A percentile compares a stretch with the other conserved stretches of the same genome.
Evolutionary conservation across 2,797 vertebrate genomes (phyloP).

Genomic region (Stomatorhinus walkeri): DNA sequence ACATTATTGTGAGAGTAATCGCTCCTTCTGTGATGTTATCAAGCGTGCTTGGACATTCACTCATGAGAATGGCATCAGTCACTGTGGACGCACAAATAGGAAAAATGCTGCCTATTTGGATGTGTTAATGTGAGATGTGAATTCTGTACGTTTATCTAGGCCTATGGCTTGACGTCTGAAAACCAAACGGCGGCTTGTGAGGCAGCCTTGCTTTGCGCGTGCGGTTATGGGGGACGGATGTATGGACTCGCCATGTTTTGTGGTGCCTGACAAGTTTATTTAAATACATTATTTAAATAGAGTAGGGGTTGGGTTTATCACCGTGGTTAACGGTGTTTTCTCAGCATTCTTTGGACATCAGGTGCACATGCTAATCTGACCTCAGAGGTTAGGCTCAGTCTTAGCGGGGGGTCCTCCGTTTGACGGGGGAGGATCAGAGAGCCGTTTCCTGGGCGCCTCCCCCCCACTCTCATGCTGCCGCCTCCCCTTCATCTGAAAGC

Average conservation of each 20-base stretch:
- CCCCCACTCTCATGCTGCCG: not conserved
- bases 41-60: not conserved
- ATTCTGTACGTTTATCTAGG: not conserved
- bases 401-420: not conserved
- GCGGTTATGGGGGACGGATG: not conserved
- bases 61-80: not conserved
- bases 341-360: not conserved
- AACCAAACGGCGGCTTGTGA: not conserved
- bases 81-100: not conserved
- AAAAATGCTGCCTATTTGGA: not conserved
- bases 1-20: conserved; percentile 9
- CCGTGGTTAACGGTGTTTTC: not conserved
- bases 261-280: not conserved
- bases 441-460: not conserved
- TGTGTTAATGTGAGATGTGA: not conserved
- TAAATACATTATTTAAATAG: not conserved
- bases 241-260: not conserved
- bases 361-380: not conserved
- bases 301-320: not conserved
- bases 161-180: not conserved
- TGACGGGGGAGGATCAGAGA: not conserved
- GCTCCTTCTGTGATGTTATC: not conserved
- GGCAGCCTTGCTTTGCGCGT: not conserved
- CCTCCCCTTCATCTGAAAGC: not conserved
- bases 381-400: not conserved